phyloP scores from a whole-genome alignment of 2,797 vertebrate genomes.

The Aselliscus stoliczkanus region DNA sequence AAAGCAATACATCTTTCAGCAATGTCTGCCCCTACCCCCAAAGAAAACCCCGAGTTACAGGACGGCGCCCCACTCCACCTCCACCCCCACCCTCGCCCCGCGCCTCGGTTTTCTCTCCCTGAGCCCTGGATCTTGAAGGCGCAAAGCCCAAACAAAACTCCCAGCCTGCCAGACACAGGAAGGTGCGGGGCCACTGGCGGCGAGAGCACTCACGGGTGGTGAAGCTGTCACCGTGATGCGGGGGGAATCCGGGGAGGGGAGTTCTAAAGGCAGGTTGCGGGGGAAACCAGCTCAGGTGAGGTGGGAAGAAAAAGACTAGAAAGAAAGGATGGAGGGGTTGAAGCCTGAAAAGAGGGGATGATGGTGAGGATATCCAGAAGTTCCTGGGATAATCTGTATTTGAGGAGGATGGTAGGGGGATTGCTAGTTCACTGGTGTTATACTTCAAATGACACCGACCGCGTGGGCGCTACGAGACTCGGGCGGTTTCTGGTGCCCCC shows the following conservation, averaged over 20 bases:
- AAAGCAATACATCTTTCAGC: not conserved
- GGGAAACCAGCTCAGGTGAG: not conserved
- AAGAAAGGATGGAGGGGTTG: not conserved
- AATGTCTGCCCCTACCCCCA: not conserved
- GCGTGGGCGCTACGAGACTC: not conserved
- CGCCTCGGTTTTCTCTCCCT: not conserved
- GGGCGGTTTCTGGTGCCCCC: conserved; percentile 71
- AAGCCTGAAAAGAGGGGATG: not conserved
- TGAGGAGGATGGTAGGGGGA: not conserved
- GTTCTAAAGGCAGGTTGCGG: not conserved
- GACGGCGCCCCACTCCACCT: not conserved
- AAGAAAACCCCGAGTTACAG: not conserved
- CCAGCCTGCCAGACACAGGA: not conserved
- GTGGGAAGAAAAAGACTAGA: not conserved
- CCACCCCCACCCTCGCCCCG: not conserved
- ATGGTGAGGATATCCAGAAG: not conserved
- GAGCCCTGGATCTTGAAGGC: conserved; percentile 18
- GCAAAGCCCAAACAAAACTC: conserved; percentile 37
- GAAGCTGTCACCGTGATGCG: not conserved
- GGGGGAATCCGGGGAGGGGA: not conserved
- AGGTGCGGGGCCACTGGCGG: not conserved
- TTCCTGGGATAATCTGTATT: not conserved
- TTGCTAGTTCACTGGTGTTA: not conserved
- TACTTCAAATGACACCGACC: conserved; percentile 1
- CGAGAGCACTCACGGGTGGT: not conserved